phyloP scores from a whole-genome alignment of 2,888 invertebrate genomes.

The Cheilosia vernalis region DNA sequence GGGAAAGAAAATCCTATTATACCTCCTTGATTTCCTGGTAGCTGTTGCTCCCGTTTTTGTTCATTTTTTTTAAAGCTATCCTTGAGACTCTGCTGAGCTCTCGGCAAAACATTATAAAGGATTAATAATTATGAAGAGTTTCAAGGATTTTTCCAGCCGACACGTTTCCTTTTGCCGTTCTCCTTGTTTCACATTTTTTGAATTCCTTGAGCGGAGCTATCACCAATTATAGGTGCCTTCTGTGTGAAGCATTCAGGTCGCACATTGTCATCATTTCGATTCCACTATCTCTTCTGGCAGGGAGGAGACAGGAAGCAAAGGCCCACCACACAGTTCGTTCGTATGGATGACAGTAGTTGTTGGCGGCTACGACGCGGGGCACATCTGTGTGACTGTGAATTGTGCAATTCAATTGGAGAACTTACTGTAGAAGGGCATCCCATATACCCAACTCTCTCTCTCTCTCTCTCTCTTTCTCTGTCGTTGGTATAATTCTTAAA shows the following conservation, averaged over 20 bases:
- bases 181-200: background rate
- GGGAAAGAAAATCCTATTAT: slow-evolving; percentile 1
- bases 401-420: slow-evolving; percentile 60
- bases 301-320: slow-evolving; percentile 43
- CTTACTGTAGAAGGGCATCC: background rate
- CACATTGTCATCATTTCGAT: slow-evolving; percentile 60
- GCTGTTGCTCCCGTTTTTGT: slow-evolving; percentile 53
- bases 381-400: slow-evolving; percentile 52
- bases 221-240: slow-evolving; percentile 64
- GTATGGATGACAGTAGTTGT: slow-evolving; percentile 32
- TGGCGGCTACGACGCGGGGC: slow-evolving; percentile 20
- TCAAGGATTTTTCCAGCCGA: slow-evolving; percentile 39
- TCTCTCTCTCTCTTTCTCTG: slow-evolving; percentile 1
- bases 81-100: slow-evolving; percentile 39
- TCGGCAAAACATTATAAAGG: slow-evolving; percentile 24
- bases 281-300: slow-evolving; percentile 25
- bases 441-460: no score
- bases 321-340: background rate
- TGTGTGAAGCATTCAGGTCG: slow-evolving; percentile 51
- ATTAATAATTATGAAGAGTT: slow-evolving; percentile 57
- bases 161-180: slow-evolving; percentile 9
- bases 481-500: slow-evolving; percentile 53
- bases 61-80: slow-evolving; percentile 5
- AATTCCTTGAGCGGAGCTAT: slow-evolving; percentile 42
- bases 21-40: slow-evolving; percentile 33